These are phyloP conservation scores for Catajapyx aquilonaris DNA, from an alignment of 1,140 invertebrate genomes.

Conservation along the genomic window DNA sequence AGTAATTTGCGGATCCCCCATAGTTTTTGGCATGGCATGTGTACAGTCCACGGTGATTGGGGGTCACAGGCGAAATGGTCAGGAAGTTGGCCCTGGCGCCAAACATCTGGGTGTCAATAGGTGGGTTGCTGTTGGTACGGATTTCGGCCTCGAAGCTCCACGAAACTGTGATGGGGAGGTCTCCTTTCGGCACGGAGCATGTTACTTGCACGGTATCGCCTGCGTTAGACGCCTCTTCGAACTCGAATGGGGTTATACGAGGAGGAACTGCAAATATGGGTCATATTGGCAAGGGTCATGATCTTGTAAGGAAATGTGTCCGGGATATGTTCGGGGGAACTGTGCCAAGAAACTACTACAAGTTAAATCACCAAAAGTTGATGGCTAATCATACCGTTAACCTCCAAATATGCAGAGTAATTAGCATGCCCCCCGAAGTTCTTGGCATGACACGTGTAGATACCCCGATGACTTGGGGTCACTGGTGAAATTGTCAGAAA, in stretches of 20 bases:
- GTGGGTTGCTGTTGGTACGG: conserved; percentile 31
- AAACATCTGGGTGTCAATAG: conserved; percentile 25
- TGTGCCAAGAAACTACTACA: no score
- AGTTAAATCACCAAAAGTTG: no score
- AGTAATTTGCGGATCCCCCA: conserved; percentile 41
- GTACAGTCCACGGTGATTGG: conserved; percentile 37
- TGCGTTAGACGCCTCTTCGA: conserved; percentile 55
- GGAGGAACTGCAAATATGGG: conserved; percentile 35
- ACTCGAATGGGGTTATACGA: conserved; percentile 51
- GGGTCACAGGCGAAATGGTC: conserved; percentile 43
- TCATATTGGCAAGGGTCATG: no score
- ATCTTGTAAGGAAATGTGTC: no score
- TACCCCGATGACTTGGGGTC: conserved; percentile 24
- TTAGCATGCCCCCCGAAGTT: conserved; percentile 27
- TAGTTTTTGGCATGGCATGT: conserved; percentile 39
- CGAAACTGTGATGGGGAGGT: conserved; percentile 46
- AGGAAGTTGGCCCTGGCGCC: conserved; percentile 37
- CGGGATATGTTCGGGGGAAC: no score
- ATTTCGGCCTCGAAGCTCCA: conserved; percentile 47
- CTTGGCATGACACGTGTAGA: conserved; percentile 24
- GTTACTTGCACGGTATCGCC: conserved; percentile 52
- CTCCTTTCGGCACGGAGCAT: conserved; percentile 55
- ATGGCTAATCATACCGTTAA: no score
- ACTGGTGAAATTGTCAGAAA: background rate
- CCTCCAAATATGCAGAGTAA: conserved; percentile 24